phyloP scores from a whole-genome alignment of 2,888 invertebrate genomes.

The Coronaproctus castanopsis region DNA sequence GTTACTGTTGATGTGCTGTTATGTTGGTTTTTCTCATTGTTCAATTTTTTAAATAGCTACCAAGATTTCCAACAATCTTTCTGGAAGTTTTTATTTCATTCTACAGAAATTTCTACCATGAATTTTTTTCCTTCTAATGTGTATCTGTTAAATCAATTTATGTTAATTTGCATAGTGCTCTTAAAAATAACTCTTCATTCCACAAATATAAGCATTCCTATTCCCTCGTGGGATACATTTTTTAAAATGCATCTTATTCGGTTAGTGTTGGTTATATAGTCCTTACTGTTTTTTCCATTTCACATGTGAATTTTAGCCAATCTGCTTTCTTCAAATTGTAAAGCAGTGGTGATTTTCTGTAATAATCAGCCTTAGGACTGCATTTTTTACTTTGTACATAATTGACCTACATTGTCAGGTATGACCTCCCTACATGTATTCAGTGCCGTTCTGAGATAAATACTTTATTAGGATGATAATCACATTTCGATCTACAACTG shows the following conservation, averaged over 20 bases:
- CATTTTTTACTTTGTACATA: not conserved
- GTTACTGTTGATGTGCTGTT: not conserved
- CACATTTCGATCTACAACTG: not conserved
- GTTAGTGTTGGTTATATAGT: not conserved
- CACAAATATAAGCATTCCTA: not conserved
- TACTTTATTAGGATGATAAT: not conserved
- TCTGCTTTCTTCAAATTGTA: not conserved
- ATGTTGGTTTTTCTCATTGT: not conserved
- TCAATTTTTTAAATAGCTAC: not conserved
- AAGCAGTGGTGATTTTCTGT: not conserved
- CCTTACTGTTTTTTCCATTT: not conserved
- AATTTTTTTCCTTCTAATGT: not conserved
- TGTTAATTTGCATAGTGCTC: not conserved
- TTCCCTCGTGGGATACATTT: not conserved
- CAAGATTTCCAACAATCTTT: not conserved
- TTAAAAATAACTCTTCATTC: not conserved
- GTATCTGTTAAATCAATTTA: not conserved
- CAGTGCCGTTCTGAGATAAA: not conserved
- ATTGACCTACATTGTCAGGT: not conserved
- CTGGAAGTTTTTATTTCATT: not conserved
- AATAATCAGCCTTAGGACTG: not conserved
- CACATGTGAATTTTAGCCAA: not conserved
- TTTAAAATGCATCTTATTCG: not conserved
- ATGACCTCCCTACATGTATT: not conserved
- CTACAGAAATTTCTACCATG: not conserved